Base-by-base conservation (phyloP, 2,888 invertebrate genomes). In the Drosophila conformis region DNA sequence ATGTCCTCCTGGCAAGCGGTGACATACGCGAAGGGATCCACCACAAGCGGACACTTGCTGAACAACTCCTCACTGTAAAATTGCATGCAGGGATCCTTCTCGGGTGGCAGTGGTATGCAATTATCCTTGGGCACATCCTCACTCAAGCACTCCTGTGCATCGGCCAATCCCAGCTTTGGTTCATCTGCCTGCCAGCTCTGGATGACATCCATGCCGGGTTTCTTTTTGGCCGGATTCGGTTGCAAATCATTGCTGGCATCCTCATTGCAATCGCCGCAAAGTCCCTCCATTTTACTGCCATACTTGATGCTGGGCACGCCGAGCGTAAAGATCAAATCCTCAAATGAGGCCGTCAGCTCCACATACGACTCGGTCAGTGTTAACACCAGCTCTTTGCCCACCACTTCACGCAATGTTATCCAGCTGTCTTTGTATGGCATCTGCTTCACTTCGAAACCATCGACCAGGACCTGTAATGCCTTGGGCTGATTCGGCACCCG, bases 191-290 rank as follows among this genome's bases (percentile, higher is more conserved):
- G 93, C 95, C 95, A 95, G 58, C 94, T 94, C 74, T 94, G 93
- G 51, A 94, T 94, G 76, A 94, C 94, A 93, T 91, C 91, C 6
- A 87, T 80, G 15, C 83, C 82, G 0, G 77, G 76, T 59, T 87
- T 91, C 35, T 78, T 85, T 67, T 90, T 92, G 82, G 80, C 94
- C 93, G 27, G 95, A 94, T 58, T 96, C 94, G 69, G 93, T 75
- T 93, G 88, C n/a, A 96, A 93, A 88, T 95, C 95, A 53, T 95
- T 94, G 0, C 94, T 93, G 5, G 94, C 93, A 83, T 95, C 94
- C 0, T 95, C 95, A 57, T 95, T 95, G 90, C 96, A 96, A 78
- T 96, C 95, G 59, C 97, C 97, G 91, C 97, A 98, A 2, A 98
- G 94, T 1, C 97, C 97, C 91, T 97, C 96, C 63, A 96, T 95